Percentiles rank a stretch among this genome's conserved stretches.
Conservation (phyloP, 2,888 invertebrate species). For the Rotaria sp. region DNA sequence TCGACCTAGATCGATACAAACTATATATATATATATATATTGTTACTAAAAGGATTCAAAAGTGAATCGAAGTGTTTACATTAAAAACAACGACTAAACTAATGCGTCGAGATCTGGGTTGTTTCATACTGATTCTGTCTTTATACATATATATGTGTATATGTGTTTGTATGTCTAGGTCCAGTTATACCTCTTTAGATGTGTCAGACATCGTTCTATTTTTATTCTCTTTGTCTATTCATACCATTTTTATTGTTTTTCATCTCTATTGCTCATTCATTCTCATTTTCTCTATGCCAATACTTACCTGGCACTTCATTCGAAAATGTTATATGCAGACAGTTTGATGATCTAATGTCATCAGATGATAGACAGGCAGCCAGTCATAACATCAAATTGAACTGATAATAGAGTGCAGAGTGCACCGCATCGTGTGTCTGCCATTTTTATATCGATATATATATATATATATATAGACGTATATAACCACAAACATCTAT, state of each 20-base stretch:
- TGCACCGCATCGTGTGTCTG: background rate
- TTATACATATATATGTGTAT: too few species aligned
- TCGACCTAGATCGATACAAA: background rate
- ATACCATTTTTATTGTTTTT: background rate
- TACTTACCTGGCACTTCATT: background rate
- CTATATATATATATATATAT: background rate
- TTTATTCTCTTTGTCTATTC: background rate
- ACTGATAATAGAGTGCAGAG: slow-evolving; percentile 17
- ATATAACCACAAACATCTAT: background rate
- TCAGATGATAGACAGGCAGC: slow-evolving; percentile 10
- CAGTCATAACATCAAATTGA: slow-evolving; percentile 22
- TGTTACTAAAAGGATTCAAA: background rate
- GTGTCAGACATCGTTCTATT: background rate
- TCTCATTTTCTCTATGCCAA: background rate
- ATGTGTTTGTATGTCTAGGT: background rate
- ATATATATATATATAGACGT: background rate
- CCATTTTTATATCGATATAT: background rate
- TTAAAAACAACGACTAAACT: background rate
- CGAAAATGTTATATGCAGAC: slow-evolving; percentile 17
- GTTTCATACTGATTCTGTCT: too few species aligned
- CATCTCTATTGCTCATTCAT: background rate
- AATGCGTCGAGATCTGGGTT: too few species aligned
- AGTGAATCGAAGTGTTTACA: background rate
- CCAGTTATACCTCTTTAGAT: background rate
- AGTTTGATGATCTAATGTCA: slow-evolving; percentile 22